Base-by-base conservation (phyloP, 2,113 vertebrate genomes). In the Ceratotherium simum region DNA sequence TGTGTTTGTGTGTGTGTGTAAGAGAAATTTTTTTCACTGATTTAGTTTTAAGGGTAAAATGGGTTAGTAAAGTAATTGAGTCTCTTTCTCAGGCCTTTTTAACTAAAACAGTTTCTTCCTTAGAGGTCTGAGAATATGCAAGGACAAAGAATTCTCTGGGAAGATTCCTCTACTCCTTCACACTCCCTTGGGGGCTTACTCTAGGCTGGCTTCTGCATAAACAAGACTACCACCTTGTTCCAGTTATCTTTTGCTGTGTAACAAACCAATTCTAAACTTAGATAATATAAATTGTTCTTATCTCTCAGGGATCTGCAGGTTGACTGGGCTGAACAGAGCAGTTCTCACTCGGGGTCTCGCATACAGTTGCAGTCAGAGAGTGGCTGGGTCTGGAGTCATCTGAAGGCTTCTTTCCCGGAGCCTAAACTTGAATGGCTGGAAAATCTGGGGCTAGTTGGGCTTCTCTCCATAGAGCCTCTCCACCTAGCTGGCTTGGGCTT, bases 51-150 rank as follows among this genome's bases (percentile, higher is more conserved):
- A 18, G 3, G 3, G 4, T 29, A 81, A 84, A 69, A 48, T 29
- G 46, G 39, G 12, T 39, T 93, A 83, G n/a, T 10, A 93, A 80
- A 70, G 42, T 58, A 70, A 85, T 14, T 33, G 21, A 84, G 64
- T 54, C 67, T 72, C 36, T 97, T 78, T 82, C n/a, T 36, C 33
- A 36, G 33, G 16, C 2, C 42, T 64, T 89, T 90, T 65, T 46
- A 79, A 96, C 46, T 4, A 92, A 67, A 88, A 82, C 6, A 90
- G 60, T 90, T 92, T 36, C 27, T 87, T 81, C 39, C 21, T 83
- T 51, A 72, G 62, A 83, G 46, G 17, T 62, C 13, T 75, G 78
- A 91, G 36, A 80, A 51, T 27, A 69, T 6, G 25, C n/a, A 18
- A 46, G 33, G 31, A 48, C 64, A 90, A 60, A 85, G 39, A 78